Evolutionary conservation across 2,797 vertebrate genomes (phyloP), one percentile per base, ranked within the genome.

Genomic region (Australoheros facetus): DNA sequence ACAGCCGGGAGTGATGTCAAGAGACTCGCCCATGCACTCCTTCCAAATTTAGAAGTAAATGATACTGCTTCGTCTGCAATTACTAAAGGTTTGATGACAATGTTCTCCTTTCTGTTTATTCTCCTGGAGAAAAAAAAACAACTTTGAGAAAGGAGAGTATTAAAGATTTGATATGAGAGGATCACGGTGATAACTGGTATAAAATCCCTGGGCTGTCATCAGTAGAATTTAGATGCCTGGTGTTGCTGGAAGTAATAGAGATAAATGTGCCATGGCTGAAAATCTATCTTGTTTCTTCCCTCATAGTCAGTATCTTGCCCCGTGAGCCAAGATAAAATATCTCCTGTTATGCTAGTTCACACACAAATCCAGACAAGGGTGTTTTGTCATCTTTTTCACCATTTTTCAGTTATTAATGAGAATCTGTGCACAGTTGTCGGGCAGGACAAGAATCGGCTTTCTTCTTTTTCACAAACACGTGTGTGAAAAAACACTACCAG

Each of bases 211-310:
- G 66, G 79, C 86, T 86, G 81, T 87, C 89, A 89, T 91, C 90
- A 85, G 80, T 66, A 75, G 86, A 91, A 91, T 91, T 89, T 92
- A 85, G 90, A 91, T 90, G 91, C 79, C 59, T 74, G 30, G 58
- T 75, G 79, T 82, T 83, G 89, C 90, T 86, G 83, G 88, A 77
- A 84, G 88, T 92, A 92, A 92, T 91, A 64, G 82, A 90, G 89
- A 93, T 92, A 89, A 90, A 94, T 93, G 81, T 23, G 60, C 45
- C 19, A 28, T 54, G 86, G 81, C 83, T 73, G 84, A 71, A 84
- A 82, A 93, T 93, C 82, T 81, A 82, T 93, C 90, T 87, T 85
- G 62, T 90, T 87, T 82, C 79, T 81, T 85, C 60, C 71, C 82
- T 87, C 59, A 17, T 81, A 91, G 78, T 83, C 84, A 45, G 80